Evolutionary conservation across 1,140 invertebrate species (phyloP).

Genomic region (Globodera rostochiensis): DNA sequence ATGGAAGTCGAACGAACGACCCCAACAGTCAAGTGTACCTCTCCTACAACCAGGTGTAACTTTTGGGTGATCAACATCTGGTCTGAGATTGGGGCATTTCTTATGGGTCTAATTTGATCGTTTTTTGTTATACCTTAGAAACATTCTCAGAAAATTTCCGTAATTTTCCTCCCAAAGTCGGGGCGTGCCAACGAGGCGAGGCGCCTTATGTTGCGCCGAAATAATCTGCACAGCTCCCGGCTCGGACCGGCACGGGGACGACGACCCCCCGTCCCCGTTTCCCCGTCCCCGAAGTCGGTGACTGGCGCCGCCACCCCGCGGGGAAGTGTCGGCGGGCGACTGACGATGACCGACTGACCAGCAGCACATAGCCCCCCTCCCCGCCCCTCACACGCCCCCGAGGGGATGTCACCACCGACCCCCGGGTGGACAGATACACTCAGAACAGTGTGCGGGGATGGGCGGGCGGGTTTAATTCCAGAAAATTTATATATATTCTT

Average conservation of each 20-base stretch:
- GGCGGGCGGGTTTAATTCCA: too few relatives aligned
- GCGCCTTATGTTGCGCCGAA: not conserved
- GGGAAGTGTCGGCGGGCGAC: not conserved
- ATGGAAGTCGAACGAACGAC: not conserved
- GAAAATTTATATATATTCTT: too few relatives aligned
- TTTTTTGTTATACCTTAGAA: too few relatives aligned
- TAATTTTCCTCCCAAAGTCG: too few relatives aligned
- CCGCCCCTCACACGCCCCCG: too few relatives aligned
- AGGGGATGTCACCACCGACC: not conserved
- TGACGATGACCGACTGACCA: not conserved
- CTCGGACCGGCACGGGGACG: not conserved
- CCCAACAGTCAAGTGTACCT: conserved; percentile 8
- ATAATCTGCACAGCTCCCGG: not conserved
- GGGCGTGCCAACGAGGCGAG: too few relatives aligned
- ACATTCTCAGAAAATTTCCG: not conserved
- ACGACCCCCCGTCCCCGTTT: not conserved
- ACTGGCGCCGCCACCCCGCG: conserved; percentile 9
- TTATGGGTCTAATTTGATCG: not conserved
- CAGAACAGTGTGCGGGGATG: not conserved
- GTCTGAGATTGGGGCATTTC: not conserved
- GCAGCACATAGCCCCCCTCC: not conserved
- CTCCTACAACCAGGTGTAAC: conserved; percentile 18
- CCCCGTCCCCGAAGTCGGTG: not conserved
- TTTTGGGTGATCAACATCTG: not conserved
- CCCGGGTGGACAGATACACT: not conserved